These are phyloP conservation scores for Papilio xuthus DNA, from an alignment of 1,140 invertebrate genomes.

Conservation along the genomic window DNA sequence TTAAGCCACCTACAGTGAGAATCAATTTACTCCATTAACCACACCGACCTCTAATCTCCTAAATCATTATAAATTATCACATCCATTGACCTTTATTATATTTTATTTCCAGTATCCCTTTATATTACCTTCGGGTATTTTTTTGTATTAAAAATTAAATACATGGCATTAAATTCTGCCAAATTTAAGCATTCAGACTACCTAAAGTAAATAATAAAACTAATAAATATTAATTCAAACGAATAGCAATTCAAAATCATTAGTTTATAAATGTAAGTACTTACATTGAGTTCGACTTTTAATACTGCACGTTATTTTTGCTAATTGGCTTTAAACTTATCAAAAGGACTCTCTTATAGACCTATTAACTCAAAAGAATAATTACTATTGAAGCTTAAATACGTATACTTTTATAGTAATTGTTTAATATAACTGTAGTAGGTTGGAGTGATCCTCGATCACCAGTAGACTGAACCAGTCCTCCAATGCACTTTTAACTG, in stretches of 20 bases:
- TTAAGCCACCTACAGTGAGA: conserved; percentile 39
- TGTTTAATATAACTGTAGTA: conserved; percentile 25
- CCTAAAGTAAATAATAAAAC: too few relatives aligned
- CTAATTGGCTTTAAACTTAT: neutral
- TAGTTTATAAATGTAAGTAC: neutral
- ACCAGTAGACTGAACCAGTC: conserved; percentile 31
- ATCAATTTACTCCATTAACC: conserved; percentile 40
- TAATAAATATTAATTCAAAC: neutral
- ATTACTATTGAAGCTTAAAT: neutral
- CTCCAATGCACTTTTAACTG: conserved; percentile 13
- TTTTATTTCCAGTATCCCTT: conserved; percentile 6
- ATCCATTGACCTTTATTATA: conserved; percentile 5
- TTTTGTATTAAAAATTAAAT: neutral
- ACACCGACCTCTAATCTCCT: conserved; percentile 34
- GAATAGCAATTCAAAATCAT: neutral
- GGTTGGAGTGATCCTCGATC: conserved; percentile 21
- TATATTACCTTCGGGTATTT: neutral
- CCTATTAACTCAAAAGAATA: neutral
- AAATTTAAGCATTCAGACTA: too few relatives aligned
- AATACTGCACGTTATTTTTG: neutral
- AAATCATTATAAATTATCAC: conserved; percentile 37
- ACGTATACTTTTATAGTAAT: neutral
- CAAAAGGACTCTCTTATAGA: neutral
- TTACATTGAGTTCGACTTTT: neutral
- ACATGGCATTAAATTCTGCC: too few relatives aligned